phyloP scores from a whole-genome alignment of 2,113 vertebrate species.

The Prionailurus bengalensis region DNA sequence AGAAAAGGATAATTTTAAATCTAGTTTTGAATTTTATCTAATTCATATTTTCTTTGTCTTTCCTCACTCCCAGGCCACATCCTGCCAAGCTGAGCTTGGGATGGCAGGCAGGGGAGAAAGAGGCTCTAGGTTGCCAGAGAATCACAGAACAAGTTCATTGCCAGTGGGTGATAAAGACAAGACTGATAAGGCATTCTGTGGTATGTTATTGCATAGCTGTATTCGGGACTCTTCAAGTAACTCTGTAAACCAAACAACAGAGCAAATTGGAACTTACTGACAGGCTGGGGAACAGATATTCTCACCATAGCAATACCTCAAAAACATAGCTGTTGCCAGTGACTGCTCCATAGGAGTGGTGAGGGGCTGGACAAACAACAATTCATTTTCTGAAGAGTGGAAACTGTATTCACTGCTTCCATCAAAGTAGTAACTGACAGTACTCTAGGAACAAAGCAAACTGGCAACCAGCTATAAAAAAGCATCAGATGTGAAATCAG shows the following conservation, averaged over 20 bases:
- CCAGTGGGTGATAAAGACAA: background rate
- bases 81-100: background rate
- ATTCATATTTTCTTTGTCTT: background rate
- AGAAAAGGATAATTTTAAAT: background rate
- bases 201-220: background rate
- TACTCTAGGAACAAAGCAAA: slow-evolving; percentile 12
- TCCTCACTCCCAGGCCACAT: background rate
- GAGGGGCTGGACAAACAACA: background rate
- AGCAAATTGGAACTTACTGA: background rate
- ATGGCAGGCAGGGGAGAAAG: background rate
- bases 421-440: background rate
- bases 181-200: background rate
- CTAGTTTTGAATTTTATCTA: background rate
- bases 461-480: background rate
- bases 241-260: background rate
- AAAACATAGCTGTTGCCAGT: background rate
- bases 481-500: background rate
- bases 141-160: background rate
- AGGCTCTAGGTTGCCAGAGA: background rate
- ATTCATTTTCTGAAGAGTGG: background rate
- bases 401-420: background rate
- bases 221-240: background rate
- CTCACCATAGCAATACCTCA: background rate
- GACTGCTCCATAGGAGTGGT: background rate
- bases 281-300: background rate